Evolutionary conservation across 2,797 vertebrate genomes (phyloP), one percentile per base, ranked within the genome.

Genomic region (Benthosema pterotum): DNA sequence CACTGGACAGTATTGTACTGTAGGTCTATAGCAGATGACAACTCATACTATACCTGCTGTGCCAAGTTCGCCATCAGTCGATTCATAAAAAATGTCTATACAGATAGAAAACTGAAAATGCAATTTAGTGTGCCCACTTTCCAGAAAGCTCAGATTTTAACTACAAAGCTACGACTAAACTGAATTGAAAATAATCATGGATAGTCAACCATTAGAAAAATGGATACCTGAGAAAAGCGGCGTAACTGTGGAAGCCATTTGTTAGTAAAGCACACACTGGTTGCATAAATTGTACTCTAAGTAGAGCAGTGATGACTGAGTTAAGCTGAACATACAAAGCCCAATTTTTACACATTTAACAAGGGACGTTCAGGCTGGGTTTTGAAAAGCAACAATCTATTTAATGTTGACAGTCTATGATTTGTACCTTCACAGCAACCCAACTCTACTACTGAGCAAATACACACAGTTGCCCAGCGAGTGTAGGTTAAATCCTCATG

Each of bases 391-490:
- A 16, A 9, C 15, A 18, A 43, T 38, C 19, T 14, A 11, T 46
- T 17, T 14, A 11, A 32, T 64, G 45, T 15, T 43, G 42, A 63
- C 42, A 6, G 11, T 50, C 16, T 6, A 18, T 38, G 16, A 56
- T 56, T 11, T 56, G 53, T 56, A 38, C 38, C 60, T 72, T 60
- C 43, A 22, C 18, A 54, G 71, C 72, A 70, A 57, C 67, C 45
- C 66, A 75, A 67, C 28, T 42, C 32, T 19, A 13, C 38, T 8
- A n/a, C 3, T 38, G 15, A 18, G 42, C 42, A 18, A 43, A 18
- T 17, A 43, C 56, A 67, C 72, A 71, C 58, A 51, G 4, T 32
- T 25, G 9, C 49, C 16, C n/a, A 61, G 16, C 14, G 5, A 78
- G 65, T 45, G 55, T 46, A 45, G 61, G 6, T 1, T 59, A 16